A percentile compares a stretch with the other conserved stretches of the same genome.
Evolutionary conservation across 2,888 invertebrate genomes (phyloP).

Genomic region (Caradrina clavipalpis): DNA sequence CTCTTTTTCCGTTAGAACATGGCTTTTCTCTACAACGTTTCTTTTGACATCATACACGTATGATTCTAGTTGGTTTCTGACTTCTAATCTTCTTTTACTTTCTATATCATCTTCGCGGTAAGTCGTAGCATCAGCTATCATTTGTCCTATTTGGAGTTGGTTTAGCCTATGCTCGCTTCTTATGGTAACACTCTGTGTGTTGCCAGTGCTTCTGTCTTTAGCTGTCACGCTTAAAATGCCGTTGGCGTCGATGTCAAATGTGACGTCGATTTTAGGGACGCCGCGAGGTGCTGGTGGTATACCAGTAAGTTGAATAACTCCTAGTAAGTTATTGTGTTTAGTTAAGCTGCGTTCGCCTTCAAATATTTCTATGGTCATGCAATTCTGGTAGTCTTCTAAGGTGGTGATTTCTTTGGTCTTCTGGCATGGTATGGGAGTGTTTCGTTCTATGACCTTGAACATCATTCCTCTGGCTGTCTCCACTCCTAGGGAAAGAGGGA

Average conservation of each 20-base stretch:
- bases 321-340: conserved; percentile 80
- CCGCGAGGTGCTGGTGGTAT: conserved; percentile 83
- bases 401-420: conserved; percentile 80
- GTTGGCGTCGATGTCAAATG: conserved; percentile 79
- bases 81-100: conserved; percentile 75
- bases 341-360: conserved; percentile 83
- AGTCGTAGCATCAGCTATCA: conserved; percentile 77
- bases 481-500: conserved; percentile 81
- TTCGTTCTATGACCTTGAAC: conserved; percentile 80
- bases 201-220: conserved; percentile 76
- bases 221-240: conserved; percentile 80
- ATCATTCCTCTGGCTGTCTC: conserved; percentile 82
- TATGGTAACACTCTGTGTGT: conserved; percentile 72
- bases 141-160: conserved; percentile 73
- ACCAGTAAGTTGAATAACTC: conserved; percentile 77
- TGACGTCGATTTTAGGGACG: conserved; percentile 78
- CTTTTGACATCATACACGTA: conserved; percentile 79
- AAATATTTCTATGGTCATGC: conserved; percentile 82
- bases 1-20: conserved; percentile 70
- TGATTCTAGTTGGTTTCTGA: conserved; percentile 79
- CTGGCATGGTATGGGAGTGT: conserved; percentile 80
- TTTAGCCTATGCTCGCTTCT: conserved; percentile 75
- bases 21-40: conserved; percentile 69
- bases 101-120: conserved; percentile 79
- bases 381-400: conserved; percentile 79